A percentile compares a stretch with the other conserved stretches of the same genome.
Evolutionary conservation across 2,113 vertebrate species (phyloP).

Genomic region (Ophthalmolycus amberensis): DNA sequence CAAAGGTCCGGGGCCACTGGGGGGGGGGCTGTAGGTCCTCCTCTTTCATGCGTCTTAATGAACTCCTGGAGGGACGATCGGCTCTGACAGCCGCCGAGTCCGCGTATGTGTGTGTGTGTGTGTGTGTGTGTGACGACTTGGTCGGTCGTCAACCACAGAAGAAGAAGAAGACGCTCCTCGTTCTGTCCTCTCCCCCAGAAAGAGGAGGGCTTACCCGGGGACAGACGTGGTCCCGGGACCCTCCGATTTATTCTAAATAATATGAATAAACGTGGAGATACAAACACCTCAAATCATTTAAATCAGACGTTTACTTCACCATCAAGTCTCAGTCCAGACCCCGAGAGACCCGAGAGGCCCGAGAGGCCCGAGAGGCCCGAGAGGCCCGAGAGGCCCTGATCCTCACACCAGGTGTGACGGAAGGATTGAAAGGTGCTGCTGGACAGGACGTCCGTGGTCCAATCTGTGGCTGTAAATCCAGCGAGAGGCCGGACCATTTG

Average conservation of each 20-base stretch:
- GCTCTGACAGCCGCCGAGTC: background rate
- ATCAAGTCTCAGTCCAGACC: too few relatives aligned
- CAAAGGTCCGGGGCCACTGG: slow-evolving; percentile 67
- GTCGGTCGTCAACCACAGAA: too few relatives aligned
- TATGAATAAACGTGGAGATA: too few relatives aligned
- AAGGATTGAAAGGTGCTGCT: background rate
- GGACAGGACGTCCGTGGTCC: slow-evolving; percentile 52
- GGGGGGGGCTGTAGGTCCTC: slow-evolving; percentile 46
- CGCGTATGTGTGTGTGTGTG: too few relatives aligned
- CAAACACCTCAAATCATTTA: too few relatives aligned
- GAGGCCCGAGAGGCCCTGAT: too few relatives aligned
- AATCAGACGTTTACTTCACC: too few relatives aligned
- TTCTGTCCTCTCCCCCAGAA: slow-evolving; percentile 10
- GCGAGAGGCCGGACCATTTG: slow-evolving; percentile 1
- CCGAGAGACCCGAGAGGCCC: too few relatives aligned
- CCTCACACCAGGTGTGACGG: slow-evolving; percentile 26
- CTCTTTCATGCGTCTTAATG: slow-evolving; percentile 75
- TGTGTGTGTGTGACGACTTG: too few relatives aligned
- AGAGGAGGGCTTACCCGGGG: background rate
- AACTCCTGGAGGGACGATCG: slow-evolving; percentile 72
- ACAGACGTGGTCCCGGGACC: too few relatives aligned
- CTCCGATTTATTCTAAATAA: too few relatives aligned
- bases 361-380: too few relatives aligned
- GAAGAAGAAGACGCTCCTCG: background rate
- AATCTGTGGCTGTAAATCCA: slow-evolving; percentile 64